These are phyloP conservation scores for Enteromius thamalakanensis DNA, from an alignment of 2,797 vertebrate genomes.

Conservation along the genomic window DNA sequence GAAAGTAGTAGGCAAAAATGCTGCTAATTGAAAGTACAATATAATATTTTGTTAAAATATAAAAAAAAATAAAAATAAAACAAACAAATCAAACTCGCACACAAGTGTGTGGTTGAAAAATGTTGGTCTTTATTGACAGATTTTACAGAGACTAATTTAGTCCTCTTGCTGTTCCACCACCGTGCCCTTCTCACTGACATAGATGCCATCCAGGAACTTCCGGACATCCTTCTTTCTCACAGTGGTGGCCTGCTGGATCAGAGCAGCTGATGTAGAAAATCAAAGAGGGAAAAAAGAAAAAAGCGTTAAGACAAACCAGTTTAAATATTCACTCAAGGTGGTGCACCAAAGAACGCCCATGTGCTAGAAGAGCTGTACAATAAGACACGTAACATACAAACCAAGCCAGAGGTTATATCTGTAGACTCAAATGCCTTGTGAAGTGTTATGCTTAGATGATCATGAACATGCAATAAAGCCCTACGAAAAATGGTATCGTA, in stretches of 20 bases:
- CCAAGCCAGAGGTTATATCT: conserved; percentile 23
- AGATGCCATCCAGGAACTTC: conserved; percentile 76
- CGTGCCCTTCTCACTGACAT: conserved; percentile 73
- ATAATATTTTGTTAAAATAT: too few relatives aligned
- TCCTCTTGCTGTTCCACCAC: conserved; percentile 64
- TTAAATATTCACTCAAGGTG: background rate
- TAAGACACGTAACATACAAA: conserved; percentile 33
- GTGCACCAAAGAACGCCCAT: conserved; percentile 13
- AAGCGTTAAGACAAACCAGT: background rate
- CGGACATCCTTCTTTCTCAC: conserved; percentile 69
- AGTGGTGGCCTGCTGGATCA: conserved; percentile 71
- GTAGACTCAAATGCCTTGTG: conserved; percentile 27
- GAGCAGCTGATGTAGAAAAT: conserved; percentile 59
- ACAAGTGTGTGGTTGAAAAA: conserved; percentile 60
- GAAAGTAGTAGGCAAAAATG: background rate
- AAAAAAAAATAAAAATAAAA: too few relatives aligned
- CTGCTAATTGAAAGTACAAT: background rate
- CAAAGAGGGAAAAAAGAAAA: background rate
- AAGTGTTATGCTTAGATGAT: background rate
- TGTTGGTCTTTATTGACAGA: conserved; percentile 72
- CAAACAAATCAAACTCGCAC: background rate
- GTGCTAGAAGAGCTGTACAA: background rate
- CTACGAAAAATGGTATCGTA: background rate
- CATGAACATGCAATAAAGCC: background rate
- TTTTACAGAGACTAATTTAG: conserved; percentile 65